These are phyloP conservation scores for Oreortyx pictus DNA, from an alignment of 2,797 vertebrate genomes.

Conservation along the genomic window DNA sequence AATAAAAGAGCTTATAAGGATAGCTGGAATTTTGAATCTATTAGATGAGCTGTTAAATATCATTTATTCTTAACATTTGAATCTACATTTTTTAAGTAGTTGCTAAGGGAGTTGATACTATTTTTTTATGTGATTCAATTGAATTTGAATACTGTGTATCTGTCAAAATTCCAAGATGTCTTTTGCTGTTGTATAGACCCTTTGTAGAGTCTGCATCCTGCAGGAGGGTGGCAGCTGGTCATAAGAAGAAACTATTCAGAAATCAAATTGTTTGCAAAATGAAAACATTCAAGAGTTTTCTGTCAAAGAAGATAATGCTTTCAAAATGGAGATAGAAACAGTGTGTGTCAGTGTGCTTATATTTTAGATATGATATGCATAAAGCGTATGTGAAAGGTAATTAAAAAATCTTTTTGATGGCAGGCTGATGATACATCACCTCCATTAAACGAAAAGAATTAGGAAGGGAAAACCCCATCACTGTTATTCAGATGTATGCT, in stretches of 20 bases:
- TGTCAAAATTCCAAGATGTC: not conserved
- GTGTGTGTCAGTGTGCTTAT: not conserved
- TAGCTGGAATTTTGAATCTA: not conserved
- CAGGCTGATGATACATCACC: not conserved
- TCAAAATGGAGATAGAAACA: not conserved
- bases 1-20: not conserved
- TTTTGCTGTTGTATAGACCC: not conserved
- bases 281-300: not conserved
- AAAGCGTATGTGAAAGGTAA: not conserved
- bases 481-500: not conserved
- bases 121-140: not conserved
- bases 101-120: not conserved
- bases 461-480: rapidly evolving
- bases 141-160: not conserved
- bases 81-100: not conserved
- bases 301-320: not conserved
- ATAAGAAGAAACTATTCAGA: not conserved
- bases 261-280: not conserved
- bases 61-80: slow-evolving; percentile 1
- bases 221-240: not conserved
- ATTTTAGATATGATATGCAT: not conserved
- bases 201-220: not conserved
- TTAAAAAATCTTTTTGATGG: not conserved
- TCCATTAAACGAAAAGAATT: not conserved
- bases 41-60: not conserved